Percentiles rank a stretch among this genome's conserved stretches.
Conservation (phyloP, 2,888 invertebrate genomes). For the Entomobrya multifasciata region DNA sequence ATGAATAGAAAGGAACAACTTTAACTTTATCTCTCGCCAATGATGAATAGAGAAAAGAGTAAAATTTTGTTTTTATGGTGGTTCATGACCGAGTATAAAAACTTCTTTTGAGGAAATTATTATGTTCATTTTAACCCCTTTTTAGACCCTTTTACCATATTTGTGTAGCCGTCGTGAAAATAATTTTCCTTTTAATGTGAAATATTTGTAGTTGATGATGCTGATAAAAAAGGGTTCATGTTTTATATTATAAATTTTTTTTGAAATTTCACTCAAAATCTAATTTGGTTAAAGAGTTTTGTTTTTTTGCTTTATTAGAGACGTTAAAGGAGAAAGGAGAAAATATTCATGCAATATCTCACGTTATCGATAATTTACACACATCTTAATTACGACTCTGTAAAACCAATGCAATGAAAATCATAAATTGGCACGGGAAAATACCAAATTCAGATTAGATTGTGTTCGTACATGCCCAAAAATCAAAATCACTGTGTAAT, state of each 20-base stretch:
- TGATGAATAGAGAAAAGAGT: no score
- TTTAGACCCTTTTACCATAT: not conserved
- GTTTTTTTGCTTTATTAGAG: not conserved
- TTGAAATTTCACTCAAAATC: not conserved
- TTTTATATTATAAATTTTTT: no score
- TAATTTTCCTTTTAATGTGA: not conserved
- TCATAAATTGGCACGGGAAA: not conserved
- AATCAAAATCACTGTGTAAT: no score
- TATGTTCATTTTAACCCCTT: not conserved
- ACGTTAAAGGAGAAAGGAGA: not conserved
- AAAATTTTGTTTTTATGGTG: no score
- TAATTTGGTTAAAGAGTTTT: not conserved
- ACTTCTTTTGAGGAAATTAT: no score
- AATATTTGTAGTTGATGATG: not conserved
- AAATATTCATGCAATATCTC: slow-evolving; percentile 26
- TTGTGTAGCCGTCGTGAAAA: not conserved
- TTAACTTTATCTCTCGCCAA: no score
- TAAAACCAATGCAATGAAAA: slow-evolving; percentile 4
- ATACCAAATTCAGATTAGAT: no score
- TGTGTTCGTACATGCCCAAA: no score
- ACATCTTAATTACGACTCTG: slow-evolving; percentile 7
- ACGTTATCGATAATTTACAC: slow-evolving; percentile 18
- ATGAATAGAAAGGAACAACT: no score
- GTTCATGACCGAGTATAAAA: no score
- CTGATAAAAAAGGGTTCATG: not conserved